phyloP scores from a whole-genome alignment of 92 coral and sea anemone genomes.

The Phenganax marumi region DNA sequence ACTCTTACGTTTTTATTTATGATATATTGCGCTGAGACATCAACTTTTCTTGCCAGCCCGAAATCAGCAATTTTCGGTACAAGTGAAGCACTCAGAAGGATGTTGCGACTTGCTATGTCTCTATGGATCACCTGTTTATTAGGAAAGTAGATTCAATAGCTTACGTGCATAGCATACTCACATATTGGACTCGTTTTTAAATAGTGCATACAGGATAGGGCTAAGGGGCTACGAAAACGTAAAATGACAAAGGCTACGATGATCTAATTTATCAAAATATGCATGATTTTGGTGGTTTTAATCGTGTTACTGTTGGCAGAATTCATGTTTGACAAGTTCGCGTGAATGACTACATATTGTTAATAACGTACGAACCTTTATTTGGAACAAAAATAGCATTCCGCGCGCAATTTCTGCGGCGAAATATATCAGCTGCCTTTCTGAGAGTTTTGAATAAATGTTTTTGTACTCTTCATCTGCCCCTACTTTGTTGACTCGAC shows the following conservation, averaged over 20 bases:
- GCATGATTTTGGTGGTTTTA: no score
- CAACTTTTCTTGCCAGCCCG: conserved; percentile 38
- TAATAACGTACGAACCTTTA: conserved; percentile 1
- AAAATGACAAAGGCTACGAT: no score
- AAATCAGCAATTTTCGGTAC: conserved; percentile 36
- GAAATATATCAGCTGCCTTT: conserved; percentile 71
- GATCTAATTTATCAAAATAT: no score
- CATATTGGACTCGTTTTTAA: no score
- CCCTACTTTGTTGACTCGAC: conserved; percentile 41
- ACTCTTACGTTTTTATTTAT: conserved; percentile 32
- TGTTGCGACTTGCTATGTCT: conserved; percentile 37
- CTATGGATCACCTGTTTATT: conserved; percentile 26
- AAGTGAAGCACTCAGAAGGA: neutral
- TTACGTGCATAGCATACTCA: no score
- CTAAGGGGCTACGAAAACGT: no score
- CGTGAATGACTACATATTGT: neutral
- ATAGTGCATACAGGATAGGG: no score
- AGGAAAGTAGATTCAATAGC: no score
- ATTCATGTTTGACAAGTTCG: no score
- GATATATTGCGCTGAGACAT: conserved; percentile 14
- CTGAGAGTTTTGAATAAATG: conserved; percentile 71
- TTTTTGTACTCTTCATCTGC: conserved; percentile 49
- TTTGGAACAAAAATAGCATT: conserved; percentile 64
- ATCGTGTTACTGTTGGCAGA: no score
- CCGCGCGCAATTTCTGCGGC: conserved; percentile 70